Percentiles rank a stretch among this genome's conserved stretches.
Conservation (phyloP, 1,140 invertebrate species). For the Macrobrachium nipponense region DNA sequence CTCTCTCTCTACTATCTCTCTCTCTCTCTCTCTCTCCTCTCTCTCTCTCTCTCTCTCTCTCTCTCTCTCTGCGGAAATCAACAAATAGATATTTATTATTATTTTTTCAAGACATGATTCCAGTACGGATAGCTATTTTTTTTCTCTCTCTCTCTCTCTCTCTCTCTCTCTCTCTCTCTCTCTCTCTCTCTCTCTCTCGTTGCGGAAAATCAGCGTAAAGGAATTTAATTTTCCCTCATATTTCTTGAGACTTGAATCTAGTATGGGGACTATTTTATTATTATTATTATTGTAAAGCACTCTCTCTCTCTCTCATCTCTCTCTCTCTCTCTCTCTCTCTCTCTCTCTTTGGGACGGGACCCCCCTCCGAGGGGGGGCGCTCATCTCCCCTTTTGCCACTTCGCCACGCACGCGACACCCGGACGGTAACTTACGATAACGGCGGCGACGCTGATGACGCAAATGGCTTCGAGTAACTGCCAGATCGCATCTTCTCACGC, state of each 20-base stretch:
- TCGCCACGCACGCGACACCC: conserved; percentile 36
- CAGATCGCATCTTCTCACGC: conserved; percentile 56
- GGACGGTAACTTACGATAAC: conserved; percentile 53
- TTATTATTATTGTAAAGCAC: no score
- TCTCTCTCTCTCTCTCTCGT: neutral
- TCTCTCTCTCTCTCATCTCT: conserved; percentile 9
- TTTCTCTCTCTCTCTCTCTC: conserved; percentile 4
- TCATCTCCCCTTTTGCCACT: conserved; percentile 7
- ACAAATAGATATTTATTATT: no score
- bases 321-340: conserved; percentile 31
- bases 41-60: conserved; percentile 24
- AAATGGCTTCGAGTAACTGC: conserved; percentile 55
- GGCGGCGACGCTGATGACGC: conserved; percentile 37
- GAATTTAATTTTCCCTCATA: no score
- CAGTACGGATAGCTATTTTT: conserved; percentile 4
- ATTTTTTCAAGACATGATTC: no score
- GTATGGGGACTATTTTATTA: no score
- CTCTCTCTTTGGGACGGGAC: neutral
- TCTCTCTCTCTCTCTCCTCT: no score
- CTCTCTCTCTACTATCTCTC: no score
- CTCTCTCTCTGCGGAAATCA: neutral
- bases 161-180: conserved; percentile 21
- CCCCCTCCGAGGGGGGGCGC: neutral
- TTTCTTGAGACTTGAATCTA: no score
- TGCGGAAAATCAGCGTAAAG: no score